Percentiles rank a stretch among this genome's conserved stretches.
Conservation (phyloP, 2,113 vertebrate species). For the Chascanopsetta lugubris region DNA sequence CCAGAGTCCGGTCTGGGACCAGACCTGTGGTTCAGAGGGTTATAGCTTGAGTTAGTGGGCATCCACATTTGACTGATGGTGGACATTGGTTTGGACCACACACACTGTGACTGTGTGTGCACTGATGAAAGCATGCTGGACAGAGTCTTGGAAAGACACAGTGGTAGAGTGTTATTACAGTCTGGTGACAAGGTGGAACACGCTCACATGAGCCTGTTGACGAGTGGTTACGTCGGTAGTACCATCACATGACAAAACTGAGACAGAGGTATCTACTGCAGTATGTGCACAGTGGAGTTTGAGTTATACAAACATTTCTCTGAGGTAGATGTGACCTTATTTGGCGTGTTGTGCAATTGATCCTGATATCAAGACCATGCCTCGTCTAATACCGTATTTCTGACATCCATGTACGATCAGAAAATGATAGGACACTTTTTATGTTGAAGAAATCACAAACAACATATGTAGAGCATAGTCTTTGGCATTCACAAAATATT, state of each 20-base stretch:
- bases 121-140: slow-evolving; percentile 1
- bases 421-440: too few relatives aligned
- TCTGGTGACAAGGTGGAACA: slow-evolving; percentile 2
- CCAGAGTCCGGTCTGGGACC: slow-evolving; percentile 74
- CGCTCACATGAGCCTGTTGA: slow-evolving; percentile 1
- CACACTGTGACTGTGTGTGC: slow-evolving; percentile 53
- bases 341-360: not conserved
- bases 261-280: slow-evolving; percentile 57
- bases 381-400: not conserved
- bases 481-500: too few relatives aligned
- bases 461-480: not conserved
- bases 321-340: not conserved
- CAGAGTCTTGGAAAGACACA: slow-evolving; percentile 13
- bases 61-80: not conserved
- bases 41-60: not conserved
- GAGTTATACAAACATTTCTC: slow-evolving; percentile 27
- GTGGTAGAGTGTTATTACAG: slow-evolving; percentile 7
- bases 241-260: slow-evolving; percentile 9
- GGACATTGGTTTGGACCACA: slow-evolving; percentile 31
- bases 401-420: not conserved
- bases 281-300: slow-evolving; percentile 57
- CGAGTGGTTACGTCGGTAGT: slow-evolving; percentile 11
- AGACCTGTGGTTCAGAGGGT: slow-evolving; percentile 40
- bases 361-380: not conserved
- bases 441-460: not conserved